Evolutionary conservation across 2,888 invertebrate genomes (phyloP).

Genomic region (Parnassius glacialis): DNA sequence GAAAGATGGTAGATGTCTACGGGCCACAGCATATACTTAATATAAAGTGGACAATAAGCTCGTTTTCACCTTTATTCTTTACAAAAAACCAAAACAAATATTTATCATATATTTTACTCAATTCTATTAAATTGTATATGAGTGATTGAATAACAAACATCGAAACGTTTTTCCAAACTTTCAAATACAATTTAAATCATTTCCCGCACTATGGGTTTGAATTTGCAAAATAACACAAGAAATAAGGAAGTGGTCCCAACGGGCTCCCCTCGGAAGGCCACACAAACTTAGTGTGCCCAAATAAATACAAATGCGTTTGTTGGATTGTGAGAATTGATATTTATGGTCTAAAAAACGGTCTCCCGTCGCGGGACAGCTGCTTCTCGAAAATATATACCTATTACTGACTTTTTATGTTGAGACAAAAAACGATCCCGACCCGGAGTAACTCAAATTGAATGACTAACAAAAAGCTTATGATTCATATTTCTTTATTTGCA

Average conservation of each 20-base stretch:
- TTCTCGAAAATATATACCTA: constrained; percentile 28
- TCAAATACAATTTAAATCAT: too few relatives aligned
- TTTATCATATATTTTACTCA: too few relatives aligned
- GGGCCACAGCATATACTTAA: too few relatives aligned
- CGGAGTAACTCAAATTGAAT: constrained; percentile 13
- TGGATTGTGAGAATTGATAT: constrained; percentile 75
- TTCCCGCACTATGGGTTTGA: neutral
- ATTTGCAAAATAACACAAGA: constrained; percentile 15
- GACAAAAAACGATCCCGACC: constrained; percentile 18
- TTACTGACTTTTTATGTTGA: constrained; percentile 18
- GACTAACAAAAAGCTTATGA: constrained; percentile 12
- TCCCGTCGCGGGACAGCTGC: constrained; percentile 67
- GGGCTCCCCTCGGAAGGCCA: constrained; percentile 49
- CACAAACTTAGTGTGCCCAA: constrained; percentile 58
- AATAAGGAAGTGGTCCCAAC: constrained; percentile 56
- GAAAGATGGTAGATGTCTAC: too few relatives aligned
- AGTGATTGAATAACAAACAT: too few relatives aligned
- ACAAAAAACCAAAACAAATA: too few relatives aligned
- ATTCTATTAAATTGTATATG: too few relatives aligned
- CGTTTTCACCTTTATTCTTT: too few relatives aligned
- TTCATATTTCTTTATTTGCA: constrained; percentile 4
- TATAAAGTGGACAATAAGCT: too few relatives aligned
- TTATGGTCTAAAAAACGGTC: constrained; percentile 71
- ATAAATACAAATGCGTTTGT: constrained; percentile 76
- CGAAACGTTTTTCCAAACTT: too few relatives aligned